phyloP scores from a whole-genome alignment of 1,140 invertebrate species.

The Drosophila seguyi region DNA sequence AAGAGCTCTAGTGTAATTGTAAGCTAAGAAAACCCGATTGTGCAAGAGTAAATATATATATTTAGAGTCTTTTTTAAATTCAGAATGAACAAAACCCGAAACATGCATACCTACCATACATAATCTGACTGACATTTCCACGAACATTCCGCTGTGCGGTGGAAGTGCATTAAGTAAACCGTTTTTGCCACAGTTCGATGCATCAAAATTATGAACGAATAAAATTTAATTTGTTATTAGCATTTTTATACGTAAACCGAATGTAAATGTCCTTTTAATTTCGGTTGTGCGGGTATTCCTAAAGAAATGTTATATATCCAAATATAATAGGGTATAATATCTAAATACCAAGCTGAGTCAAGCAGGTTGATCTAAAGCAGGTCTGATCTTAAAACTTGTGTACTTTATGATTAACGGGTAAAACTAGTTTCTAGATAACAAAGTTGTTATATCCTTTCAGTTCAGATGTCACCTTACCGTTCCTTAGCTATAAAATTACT shows the following conservation, averaged over 20 bases:
- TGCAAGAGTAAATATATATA: constrained; percentile 53
- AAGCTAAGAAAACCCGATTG: constrained; percentile 57
- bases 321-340: background rate
- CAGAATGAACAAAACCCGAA: constrained; percentile 54
- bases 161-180: constrained; percentile 22
- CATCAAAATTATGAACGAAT: constrained; percentile 77
- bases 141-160: constrained; percentile 39
- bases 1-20: constrained; percentile 71
- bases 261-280: constrained; percentile 4
- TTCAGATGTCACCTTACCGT: too few species aligned
- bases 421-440: too few species aligned
- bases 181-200: constrained; percentile 48
- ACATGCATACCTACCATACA: constrained; percentile 36
- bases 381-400: too few species aligned
- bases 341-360: background rate
- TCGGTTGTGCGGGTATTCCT: background rate
- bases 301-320: background rate
- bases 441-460: too few species aligned
- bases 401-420: too few species aligned
- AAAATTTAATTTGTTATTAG: constrained; percentile 77
- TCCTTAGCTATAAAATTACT: too few species aligned
- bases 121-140: constrained; percentile 68
- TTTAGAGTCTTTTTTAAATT: constrained; percentile 49
- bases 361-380: too few species aligned
- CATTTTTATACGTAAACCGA: constrained; percentile 65